Conservation (phyloP, 2,113 vertebrate genomes). For the Zingel zingel region DNA sequence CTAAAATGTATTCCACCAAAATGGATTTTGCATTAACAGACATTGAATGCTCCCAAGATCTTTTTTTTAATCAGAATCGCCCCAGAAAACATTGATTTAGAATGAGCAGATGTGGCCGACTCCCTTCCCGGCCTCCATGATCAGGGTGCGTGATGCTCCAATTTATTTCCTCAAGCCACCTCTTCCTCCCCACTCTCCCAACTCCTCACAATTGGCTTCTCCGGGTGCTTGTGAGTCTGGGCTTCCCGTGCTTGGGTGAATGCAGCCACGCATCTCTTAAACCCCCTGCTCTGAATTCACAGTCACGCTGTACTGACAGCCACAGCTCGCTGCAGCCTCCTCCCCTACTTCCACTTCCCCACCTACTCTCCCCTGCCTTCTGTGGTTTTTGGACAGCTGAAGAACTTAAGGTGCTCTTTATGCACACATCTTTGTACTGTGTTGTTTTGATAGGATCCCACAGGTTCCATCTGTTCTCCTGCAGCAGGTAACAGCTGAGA, state of each 20-base stretch:
- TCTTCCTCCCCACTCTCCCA: slow-evolving; percentile 1
- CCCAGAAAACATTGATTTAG: not conserved
- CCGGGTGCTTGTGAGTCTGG: slow-evolving; percentile 59
- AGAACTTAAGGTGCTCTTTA: slow-evolving; percentile 32
- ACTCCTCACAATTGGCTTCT: slow-evolving; percentile 46
- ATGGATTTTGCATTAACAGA: not conserved
- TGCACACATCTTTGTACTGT: slow-evolving; percentile 30
- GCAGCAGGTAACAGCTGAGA: slow-evolving; percentile 30
- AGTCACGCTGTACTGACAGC: slow-evolving; percentile 41
- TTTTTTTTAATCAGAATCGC: not conserved
- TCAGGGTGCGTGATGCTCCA: slow-evolving; percentile 36
- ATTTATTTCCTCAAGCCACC: not conserved
- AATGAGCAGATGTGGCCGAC: not conserved
- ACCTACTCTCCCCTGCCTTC: slow-evolving; percentile 17
- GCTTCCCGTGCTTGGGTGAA: slow-evolving; percentile 68
- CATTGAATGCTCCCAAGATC: not conserved
- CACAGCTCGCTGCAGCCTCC: slow-evolving; percentile 61
- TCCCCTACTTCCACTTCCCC: slow-evolving; percentile 22
- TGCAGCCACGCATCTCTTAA: slow-evolving; percentile 61
- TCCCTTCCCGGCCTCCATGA: slow-evolving; percentile 50
- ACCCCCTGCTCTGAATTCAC: slow-evolving; percentile 46
- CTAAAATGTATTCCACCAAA: not conserved
- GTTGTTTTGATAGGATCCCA: slow-evolving; percentile 41
- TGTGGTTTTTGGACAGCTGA: slow-evolving; percentile 58
- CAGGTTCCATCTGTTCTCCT: slow-evolving; percentile 44